Evolutionary conservation across 2,113 vertebrate genomes (phyloP), one percentile per base, ranked within the genome.

Genomic region (Brienomyrus brachyistius): DNA sequence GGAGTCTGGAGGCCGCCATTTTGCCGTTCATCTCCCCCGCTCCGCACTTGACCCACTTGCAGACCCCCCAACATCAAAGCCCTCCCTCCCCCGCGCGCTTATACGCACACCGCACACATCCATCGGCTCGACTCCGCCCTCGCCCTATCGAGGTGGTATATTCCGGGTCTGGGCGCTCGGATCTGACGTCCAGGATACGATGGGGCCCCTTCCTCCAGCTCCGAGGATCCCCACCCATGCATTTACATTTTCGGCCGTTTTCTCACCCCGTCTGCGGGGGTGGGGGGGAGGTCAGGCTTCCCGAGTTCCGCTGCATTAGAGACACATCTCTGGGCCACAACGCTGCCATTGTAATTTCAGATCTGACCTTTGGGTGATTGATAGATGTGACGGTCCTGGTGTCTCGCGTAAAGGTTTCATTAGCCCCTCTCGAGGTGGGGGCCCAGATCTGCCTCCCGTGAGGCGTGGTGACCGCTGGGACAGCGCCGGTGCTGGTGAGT

Each of bases 21-120:
- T 98, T 95, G 97, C 97, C 97, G 98, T 98, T 98, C 98, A 97
- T 97, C 97, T 96, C 96, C 95, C 74, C 95, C 95, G 96, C 96
- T 96, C 95, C 95, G 94, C 92, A 96, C 96, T 97, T 97, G 96
- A 97, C 97, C 96, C 95, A 94, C 94, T 95, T 96, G 93, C 93
- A 96, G 94, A 95, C 95, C 96, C 95, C 95, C 95, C 95, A 95
- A 95, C 97, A 96, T 97, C 97, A 96, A 97, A 96, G 96, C 94
- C 96, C 95, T 95, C 94, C 52, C 90, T 19, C 27, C 96, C 96
- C 95, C 94, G 94, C 95, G 95, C 95, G 19, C 70, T 7, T 5
- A 0, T 19, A 77, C 15, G 95, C 96, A 94, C 94, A 19, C 21
- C 48, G 93, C 94, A 95, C 95, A 95, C 95, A 96, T 96, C 96